A percentile compares a stretch with the other conserved stretches of the same genome.
phyloP scores from a whole-genome alignment of 2,888 invertebrate species.

The Laothoe populi region DNA sequence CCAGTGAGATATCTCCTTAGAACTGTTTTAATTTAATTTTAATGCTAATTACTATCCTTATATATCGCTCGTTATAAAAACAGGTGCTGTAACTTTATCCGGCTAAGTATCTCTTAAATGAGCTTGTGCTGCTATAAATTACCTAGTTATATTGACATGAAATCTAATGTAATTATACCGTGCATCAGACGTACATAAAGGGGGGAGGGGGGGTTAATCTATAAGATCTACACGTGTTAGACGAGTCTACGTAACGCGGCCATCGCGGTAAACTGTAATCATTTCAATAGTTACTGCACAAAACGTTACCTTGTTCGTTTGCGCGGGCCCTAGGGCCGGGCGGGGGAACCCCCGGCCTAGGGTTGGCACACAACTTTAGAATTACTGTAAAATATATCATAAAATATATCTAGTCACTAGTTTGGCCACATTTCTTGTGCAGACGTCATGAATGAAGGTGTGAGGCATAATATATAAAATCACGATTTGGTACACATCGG shows the following conservation, averaged over 20 bases:
- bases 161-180: background rate
- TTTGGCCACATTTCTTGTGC: too few relatives aligned
- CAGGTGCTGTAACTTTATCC: too few relatives aligned
- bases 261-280: conserved; percentile 37
- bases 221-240: conserved; percentile 19
- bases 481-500: too few relatives aligned
- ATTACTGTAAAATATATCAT: background rate
- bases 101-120: too few relatives aligned
- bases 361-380: conserved; percentile 9
- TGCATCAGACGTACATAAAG: conserved; percentile 10
- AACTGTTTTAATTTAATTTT: too few relatives aligned
- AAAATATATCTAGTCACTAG: too few relatives aligned
- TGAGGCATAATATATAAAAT: too few relatives aligned
- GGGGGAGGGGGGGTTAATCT: background rate
- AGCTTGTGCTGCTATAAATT: too few relatives aligned
- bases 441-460: too few relatives aligned
- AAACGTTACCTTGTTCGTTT: conserved; percentile 44
- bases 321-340: conserved; percentile 30
- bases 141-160: background rate
- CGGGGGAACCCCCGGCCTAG: conserved; percentile 26
- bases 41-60: too few relatives aligned
- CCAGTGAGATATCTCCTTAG: too few relatives aligned
- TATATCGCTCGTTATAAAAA: too few relatives aligned
- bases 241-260: conserved; percentile 19
- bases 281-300: conserved; percentile 45